Conservation (phyloP, 2,113 vertebrate species). For the Dasyurus viverrinus region DNA sequence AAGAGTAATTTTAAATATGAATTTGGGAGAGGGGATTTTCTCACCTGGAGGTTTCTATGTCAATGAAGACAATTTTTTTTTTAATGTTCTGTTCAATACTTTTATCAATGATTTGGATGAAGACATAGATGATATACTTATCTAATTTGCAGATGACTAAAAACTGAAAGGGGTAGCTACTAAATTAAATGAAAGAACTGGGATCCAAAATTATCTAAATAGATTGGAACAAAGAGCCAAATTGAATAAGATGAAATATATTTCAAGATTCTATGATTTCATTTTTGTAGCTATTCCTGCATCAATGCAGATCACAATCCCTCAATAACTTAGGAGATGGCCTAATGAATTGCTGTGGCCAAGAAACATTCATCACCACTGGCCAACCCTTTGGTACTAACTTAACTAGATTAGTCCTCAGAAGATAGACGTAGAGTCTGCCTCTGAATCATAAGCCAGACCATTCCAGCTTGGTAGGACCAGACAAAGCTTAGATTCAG, state of each 20-base stretch:
- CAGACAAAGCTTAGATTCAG: not conserved
- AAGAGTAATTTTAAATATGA: not conserved
- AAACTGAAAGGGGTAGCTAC: not conserved
- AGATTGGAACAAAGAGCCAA: not conserved
- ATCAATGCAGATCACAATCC: not conserved
- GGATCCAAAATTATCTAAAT: not conserved
- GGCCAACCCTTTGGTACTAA: not conserved
- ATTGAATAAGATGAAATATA: not conserved
- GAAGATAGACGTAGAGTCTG: not conserved
- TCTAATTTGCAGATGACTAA: not conserved
- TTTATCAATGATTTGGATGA: not conserved
- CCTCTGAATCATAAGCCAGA: not conserved
- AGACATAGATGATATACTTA: not conserved
- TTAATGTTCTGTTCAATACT: not conserved
- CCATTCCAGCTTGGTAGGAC: not conserved
- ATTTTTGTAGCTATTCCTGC: not conserved
- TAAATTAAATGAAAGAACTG: not conserved
- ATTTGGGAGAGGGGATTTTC: not conserved
- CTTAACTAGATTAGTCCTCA: not conserved
- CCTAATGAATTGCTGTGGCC: not conserved
- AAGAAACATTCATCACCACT: not conserved
- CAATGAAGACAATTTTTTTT: not conserved
- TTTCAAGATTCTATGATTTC: not conserved
- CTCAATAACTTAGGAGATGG: not conserved
- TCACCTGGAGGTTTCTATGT: not conserved